These are phyloP conservation scores for Alviniconcha marisindica DNA, from an alignment of 1,140 invertebrate genomes.

Conservation along the genomic window DNA sequence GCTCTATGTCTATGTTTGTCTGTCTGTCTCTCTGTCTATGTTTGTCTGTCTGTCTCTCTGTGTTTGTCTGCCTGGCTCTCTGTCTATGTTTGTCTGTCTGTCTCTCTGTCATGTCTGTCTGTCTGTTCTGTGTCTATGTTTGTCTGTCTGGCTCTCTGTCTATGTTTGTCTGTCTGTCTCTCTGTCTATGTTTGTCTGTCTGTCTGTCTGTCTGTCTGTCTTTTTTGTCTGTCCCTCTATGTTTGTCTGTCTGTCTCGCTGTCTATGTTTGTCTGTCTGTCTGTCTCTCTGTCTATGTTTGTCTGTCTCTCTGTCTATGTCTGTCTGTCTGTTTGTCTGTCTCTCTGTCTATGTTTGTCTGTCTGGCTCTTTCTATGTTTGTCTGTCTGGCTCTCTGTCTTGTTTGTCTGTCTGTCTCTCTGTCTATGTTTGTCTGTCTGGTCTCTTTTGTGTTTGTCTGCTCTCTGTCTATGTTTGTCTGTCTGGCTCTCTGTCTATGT, in stretches of 20 bases:
- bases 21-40: too few relatives aligned
- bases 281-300: background rate
- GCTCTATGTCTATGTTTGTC: too few relatives aligned
- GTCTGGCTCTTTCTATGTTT: background rate
- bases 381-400: slow-evolving; percentile 11
- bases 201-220: background rate
- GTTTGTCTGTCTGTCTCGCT: background rate
- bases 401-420: too few relatives aligned
- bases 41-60: too few relatives aligned
- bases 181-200: background rate
- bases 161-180: background rate
- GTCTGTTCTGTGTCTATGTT: too few relatives aligned
- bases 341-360: slow-evolving; percentile 21
- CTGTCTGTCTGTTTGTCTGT: background rate
- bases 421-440: too few relatives aligned
- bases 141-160: background rate
- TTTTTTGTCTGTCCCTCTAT: background rate
- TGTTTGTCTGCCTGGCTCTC: too few relatives aligned
- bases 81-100: too few relatives aligned
- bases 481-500: too few relatives aligned
- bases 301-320: background rate
- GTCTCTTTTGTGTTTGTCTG: too few relatives aligned
- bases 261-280: background rate
- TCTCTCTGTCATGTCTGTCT: too few relatives aligned
- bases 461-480: too few relatives aligned